Evolutionary conservation across 2,113 vertebrate species (phyloP).

Genomic region (Serilophus lunatus): DNA sequence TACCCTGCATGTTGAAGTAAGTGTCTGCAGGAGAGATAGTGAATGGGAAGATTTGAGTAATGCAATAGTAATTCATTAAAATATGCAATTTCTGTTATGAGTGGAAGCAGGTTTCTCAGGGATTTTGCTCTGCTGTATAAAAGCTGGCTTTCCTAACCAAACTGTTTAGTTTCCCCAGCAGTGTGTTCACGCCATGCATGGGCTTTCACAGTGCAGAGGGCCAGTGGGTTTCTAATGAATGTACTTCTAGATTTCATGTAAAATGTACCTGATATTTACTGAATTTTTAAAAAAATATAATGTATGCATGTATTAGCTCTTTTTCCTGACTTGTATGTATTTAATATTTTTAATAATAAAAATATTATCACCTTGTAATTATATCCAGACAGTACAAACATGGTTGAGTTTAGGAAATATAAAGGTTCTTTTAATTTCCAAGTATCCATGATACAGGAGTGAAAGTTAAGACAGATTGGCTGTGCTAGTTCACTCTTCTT

Average conservation of each 20-base stretch:
- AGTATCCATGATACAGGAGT: neutral
- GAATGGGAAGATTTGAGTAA: neutral
- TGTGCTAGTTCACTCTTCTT: slow-evolving; percentile 63
- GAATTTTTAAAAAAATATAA: slow-evolving; percentile 1
- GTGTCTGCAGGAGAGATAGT: slow-evolving; percentile 56
- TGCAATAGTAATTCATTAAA: neutral
- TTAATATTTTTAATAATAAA: neutral
- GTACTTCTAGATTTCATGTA: neutral
- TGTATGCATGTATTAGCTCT: slow-evolving; percentile 26
- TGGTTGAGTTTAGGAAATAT: neutral
- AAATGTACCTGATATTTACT: slow-evolving; percentile 22
- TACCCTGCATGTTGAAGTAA: slow-evolving; percentile 67
- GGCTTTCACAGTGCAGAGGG: slow-evolving; percentile 21
- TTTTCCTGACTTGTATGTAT: neutral
- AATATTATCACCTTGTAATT: neutral
- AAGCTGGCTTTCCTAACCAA: slow-evolving; percentile 52
- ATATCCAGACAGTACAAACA: neutral
- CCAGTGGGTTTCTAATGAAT: neutral
- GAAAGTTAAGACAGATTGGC: slow-evolving; percentile 41
- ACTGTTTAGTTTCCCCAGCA: neutral
- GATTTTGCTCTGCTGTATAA: slow-evolving; percentile 10
- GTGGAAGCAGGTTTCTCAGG: neutral
- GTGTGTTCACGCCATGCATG: slow-evolving; percentile 31
- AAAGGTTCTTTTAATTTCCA: neutral
- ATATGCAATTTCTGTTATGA: neutral